Base-by-base conservation (phyloP, 2,888 invertebrate genomes). In the Salticus scenicus region DNA sequence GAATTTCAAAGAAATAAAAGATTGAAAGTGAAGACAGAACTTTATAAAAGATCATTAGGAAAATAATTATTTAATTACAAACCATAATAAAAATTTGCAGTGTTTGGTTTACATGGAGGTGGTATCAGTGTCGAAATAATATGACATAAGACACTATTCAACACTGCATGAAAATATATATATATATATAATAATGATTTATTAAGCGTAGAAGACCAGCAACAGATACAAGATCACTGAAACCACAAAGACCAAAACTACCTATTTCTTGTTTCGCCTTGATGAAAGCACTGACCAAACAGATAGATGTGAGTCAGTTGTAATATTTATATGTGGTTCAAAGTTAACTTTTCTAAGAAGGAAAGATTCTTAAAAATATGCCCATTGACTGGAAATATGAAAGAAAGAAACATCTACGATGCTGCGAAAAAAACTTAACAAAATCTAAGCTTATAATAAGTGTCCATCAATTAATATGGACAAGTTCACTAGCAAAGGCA, bases 291-390 rank as follows among this genome's bases (percentile, higher is more conserved):
- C 64, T 64, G 64, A 63, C 42, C 75, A 64, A 24, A n/a, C 64
- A 64, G 64, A 75, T 28, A 64, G 64, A 75, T 28, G 66, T 75
- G 14, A 75, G 37, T 75, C 75, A 64, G 24, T 33, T 75, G 7
- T 75, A 37, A 64, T 75, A 64, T 33, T 75, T 64, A 37, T 75
- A 37, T 27, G 41, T 17, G n/a, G 20, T 20, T 17, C 30, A 37
- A 37, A 37, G 37, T 7, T 8, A 20, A 51, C 5, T 17, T 51
- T 51, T 51, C 57, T 24, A 24, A 4, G 10, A 37, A 37, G 37
- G 37, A 37, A 37, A 4, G 10, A 37, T 37, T 37, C 4, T 37
- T 37, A 7, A 10, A 37, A 37, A 37, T 37, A 37, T 37, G 10
- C 37, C 37, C 37, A 37, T 7, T 37, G 37, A 37, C 37, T 37